phyloP scores from a whole-genome alignment of 92 coral and sea anemone species.

The Zoanthus solanderi region DNA sequence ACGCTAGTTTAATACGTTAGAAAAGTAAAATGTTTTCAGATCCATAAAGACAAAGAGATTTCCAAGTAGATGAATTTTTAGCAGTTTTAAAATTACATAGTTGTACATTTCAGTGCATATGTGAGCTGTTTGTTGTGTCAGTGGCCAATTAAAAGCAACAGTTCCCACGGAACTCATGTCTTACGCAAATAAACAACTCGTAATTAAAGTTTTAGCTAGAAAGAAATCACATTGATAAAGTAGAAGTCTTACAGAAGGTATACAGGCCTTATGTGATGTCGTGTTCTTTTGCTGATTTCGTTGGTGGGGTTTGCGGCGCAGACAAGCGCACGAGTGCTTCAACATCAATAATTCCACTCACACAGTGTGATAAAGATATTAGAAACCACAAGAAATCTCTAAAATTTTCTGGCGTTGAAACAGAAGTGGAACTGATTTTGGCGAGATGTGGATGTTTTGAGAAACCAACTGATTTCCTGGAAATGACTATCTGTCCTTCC shows the following conservation, averaged over 20 bases:
- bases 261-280: slow-evolving; percentile 30
- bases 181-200: neutral
- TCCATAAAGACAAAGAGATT: neutral
- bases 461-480: slow-evolving; percentile 45
- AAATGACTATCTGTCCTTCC: slow-evolving; percentile 23
- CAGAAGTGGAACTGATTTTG: slow-evolving; percentile 53
- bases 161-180: neutral
- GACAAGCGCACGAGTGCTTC: slow-evolving; percentile 27
- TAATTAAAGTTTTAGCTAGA: neutral
- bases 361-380: neutral
- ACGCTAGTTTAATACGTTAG: neutral
- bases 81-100: neutral
- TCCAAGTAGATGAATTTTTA: neutral
- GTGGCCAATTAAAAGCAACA: slow-evolving; percentile 1
- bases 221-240: neutral
- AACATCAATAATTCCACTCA: neutral
- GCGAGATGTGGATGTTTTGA: slow-evolving; percentile 48
- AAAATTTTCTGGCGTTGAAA: slow-evolving; percentile 46
- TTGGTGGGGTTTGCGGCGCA: slow-evolving; percentile 37
- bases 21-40: neutral
- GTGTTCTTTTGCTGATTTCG: slow-evolving; percentile 36
- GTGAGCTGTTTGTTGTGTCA: neutral
- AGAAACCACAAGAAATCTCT: slow-evolving; percentile 41
- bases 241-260: neutral
- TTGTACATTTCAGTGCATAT: slow-evolving; percentile 2